phyloP scores from a whole-genome alignment of 1,140 invertebrate genomes.

The Drosophila ananassae region DNA sequence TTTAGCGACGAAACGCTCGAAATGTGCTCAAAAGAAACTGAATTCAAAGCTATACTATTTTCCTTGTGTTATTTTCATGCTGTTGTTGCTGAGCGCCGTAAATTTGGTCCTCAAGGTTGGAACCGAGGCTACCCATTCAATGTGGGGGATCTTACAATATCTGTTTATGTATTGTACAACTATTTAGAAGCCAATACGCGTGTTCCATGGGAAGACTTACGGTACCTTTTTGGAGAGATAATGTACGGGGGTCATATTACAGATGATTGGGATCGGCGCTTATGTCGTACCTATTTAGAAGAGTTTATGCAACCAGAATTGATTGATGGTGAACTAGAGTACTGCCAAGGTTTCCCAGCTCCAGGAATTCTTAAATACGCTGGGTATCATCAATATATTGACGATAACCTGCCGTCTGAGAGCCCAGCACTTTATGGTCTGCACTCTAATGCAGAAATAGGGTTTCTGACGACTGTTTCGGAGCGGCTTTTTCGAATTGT shows the following conservation, averaged over 20 bases:
- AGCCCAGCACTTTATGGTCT: conserved; percentile 96
- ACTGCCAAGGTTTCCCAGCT: conserved; percentile 92
- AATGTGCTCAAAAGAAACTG: conserved; percentile 95
- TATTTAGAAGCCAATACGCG: conserved; percentile 95
- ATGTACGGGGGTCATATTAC: conserved; percentile 99
- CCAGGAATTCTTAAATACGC: conserved; percentile 95
- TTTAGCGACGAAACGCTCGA: conserved; percentile 97
- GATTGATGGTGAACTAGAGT: conserved; percentile 92
- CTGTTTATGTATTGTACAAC: conserved; percentile 95
- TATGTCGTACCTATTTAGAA: conserved; percentile 95
- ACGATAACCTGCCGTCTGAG: conserved; percentile 93
- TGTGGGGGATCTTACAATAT: conserved; percentile 95
- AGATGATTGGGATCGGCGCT: conserved; percentile 96
- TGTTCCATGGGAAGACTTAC: conserved; percentile 96
- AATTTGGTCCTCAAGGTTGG: conserved; percentile 98
- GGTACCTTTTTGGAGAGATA: conserved; percentile 97
- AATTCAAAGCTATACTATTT: conserved; percentile 97
- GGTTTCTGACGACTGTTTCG: conserved; percentile 94
- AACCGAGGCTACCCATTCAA: conserved; percentile 93
- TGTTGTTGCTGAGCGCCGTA: conserved; percentile 95
- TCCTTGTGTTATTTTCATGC: conserved; percentile 98
- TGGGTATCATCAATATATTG: conserved; percentile 95
- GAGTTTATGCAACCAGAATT: conserved; percentile 94
- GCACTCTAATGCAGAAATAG: conserved; percentile 98
- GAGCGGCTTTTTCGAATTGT: conserved; percentile 95